Percentiles rank a stretch among this genome's conserved stretches.
Evolutionary conservation across 2,113 vertebrate species (phyloP).

Genomic region (Hystrix cristata): DNA sequence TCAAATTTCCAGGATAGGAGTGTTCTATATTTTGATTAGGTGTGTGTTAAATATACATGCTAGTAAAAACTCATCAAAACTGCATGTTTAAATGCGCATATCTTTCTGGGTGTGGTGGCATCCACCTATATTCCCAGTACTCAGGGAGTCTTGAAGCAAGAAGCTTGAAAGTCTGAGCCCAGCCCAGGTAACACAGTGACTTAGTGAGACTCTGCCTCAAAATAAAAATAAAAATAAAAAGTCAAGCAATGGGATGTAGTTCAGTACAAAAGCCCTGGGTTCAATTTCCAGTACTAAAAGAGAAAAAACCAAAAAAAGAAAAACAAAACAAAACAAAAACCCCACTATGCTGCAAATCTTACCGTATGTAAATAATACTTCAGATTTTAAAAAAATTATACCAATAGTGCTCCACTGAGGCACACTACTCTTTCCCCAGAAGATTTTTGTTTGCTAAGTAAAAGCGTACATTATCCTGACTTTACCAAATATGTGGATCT

Average conservation of each 20-base stretch:
- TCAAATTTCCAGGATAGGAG: neutral
- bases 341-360: neutral
- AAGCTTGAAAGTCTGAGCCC: neutral
- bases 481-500: slow-evolving; percentile 23
- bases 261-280: neutral
- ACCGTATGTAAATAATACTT: neutral
- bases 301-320: neutral
- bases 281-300: neutral
- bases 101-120: neutral
- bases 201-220: neutral
- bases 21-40: neutral
- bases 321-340: neutral
- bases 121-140: neutral
- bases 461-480: neutral
- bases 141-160: neutral
- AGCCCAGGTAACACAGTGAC: neutral
- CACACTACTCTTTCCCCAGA: neutral
- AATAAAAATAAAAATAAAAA: neutral
- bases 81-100: neutral
- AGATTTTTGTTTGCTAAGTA: slow-evolving; percentile 44
- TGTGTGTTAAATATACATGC: neutral
- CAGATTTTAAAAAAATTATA: neutral
- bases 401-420: neutral
- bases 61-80: neutral
- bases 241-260: neutral